These are phyloP conservation scores for Tenualosa ilisha DNA, from an alignment of 2,797 vertebrate genomes.

Conservation along the genomic window DNA sequence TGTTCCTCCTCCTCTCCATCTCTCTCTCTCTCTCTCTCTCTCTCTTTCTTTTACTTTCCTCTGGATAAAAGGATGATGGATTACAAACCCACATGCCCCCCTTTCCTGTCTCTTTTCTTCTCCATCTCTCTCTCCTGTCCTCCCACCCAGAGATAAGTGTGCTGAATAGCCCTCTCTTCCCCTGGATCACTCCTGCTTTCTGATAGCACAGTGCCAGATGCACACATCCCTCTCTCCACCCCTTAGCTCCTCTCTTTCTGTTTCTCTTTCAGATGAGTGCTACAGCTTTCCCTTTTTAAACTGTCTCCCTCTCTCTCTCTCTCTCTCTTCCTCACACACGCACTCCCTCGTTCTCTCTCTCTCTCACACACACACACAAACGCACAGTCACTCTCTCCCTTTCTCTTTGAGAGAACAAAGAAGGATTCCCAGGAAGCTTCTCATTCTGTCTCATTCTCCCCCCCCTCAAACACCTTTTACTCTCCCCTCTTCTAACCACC, in stretches of 20 bases:
- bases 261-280: background rate
- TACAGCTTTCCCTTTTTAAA: background rate
- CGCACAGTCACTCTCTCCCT: background rate
- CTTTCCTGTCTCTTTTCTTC: background rate
- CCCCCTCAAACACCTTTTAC: background rate
- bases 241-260: background rate
- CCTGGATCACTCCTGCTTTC: background rate
- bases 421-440: background rate
- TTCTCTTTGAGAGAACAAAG: too few relatives aligned
- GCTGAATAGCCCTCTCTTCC: background rate
- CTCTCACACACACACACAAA: too few relatives aligned
- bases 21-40: background rate
- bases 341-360: background rate
- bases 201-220: background rate
- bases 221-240: background rate
- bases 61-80: constrained; percentile 5
- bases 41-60: background rate
- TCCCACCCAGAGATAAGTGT: background rate
- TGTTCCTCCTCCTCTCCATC: background rate
- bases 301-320: too few relatives aligned
- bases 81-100: background rate
- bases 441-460: background rate
- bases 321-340: background rate
- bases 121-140: background rate
- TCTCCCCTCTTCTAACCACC: background rate